Evolutionary conservation across 2,888 invertebrate genomes (phyloP).

Genomic region (Tachina grossa): DNA sequence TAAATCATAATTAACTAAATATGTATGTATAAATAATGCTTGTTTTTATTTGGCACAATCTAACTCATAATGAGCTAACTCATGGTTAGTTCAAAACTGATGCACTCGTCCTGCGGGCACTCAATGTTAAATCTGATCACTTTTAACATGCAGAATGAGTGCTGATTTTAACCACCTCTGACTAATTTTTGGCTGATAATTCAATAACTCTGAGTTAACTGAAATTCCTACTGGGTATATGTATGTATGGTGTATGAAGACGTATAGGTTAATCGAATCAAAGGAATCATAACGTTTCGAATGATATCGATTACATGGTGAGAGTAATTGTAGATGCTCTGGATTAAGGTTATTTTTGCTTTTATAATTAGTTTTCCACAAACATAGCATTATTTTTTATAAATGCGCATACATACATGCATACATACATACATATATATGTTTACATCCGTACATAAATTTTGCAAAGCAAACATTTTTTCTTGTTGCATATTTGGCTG

Average conservation of each 20-base stretch:
- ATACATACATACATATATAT: background rate
- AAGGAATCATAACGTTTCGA: slow-evolving; percentile 54
- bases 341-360: slow-evolving; percentile 48
- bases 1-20: no score
- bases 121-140: no score
- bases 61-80: no score
- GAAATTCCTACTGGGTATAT: no score
- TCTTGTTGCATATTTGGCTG: background rate
- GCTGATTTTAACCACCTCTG: no score
- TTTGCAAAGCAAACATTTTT: slow-evolving; percentile 36
- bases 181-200: no score
- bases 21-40: no score
- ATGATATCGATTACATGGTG: slow-evolving; percentile 37
- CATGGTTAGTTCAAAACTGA: no score
- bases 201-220: no score
- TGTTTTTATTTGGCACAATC: no score
- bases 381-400: slow-evolving; percentile 35
- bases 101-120: no score
- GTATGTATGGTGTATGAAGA: background rate
- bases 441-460: background rate
- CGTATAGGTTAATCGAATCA: slow-evolving; percentile 33
- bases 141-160: no score
- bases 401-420: background rate
- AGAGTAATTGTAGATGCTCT: slow-evolving; percentile 18
- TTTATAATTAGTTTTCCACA: slow-evolving; percentile 37